Evolutionary conservation across 2,113 vertebrate species (phyloP), one percentile per base, ranked within the genome.

Genomic region (Pandion haliaetus): DNA sequence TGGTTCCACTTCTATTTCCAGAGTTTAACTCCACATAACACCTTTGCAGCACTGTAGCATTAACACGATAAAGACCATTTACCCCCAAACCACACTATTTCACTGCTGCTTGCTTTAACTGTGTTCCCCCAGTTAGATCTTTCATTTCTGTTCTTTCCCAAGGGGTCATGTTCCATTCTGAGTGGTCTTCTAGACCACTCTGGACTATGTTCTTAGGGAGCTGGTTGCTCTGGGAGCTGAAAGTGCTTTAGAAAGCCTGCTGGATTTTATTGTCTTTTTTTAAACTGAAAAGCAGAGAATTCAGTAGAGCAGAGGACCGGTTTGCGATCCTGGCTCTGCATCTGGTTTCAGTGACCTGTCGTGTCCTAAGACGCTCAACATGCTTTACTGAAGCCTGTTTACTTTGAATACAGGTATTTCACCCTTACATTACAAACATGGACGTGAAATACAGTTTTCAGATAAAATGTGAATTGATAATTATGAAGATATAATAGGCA

Each of bases 401-500:
- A 49, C 23, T 70, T 28, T 12, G 14, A 52, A 78, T 23, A 83
- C 1, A 1, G 44, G 1, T 20, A 52, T 26, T 71, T 54, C 42
- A 34, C 32, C 9, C 28, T 44, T 16, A 8, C 5, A 1, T 23
- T 29, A 40, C 24, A 38, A 72, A 40, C 15, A 49, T 1, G 17
- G 55, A 17, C 54, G 36, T 1, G 23, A 72, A 71, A 71, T 7
- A 4, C 34, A 49, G 34, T 36, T 65, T 54, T 24, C 38, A 49
- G 55, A 17, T 26, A n/a, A 62, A 50, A 19, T 3, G 8, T 31
- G 57, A 59, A 26, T 8, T 25, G 47, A 5, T 40, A 50, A 71
- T 14, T 28, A 9, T 4, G 31, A 12, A 31, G 20, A 32, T 1
- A 13, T 0, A 61, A 31, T 0, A 13, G 34, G 29, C 61, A 74